Base-by-base conservation (phyloP, 2,888 invertebrate species). In the Lasioglossum leucozonium region DNA sequence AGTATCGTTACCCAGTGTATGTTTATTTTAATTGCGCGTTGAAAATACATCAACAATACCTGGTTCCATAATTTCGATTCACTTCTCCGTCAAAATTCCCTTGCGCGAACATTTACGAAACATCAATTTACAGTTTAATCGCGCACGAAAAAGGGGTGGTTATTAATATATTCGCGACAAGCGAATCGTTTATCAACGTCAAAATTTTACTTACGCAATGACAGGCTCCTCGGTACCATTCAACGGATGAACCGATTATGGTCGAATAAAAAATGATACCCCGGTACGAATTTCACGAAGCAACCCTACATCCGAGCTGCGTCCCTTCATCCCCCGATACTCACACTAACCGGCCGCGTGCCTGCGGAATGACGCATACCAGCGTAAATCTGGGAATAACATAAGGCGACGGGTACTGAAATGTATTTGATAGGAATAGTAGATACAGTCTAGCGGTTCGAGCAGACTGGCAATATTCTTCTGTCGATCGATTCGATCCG, bases 251-350 rank as follows among this genome's bases (percentile, higher is more conserved):
- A 72, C 62, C 71, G 75, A 82, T 82, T 82, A 74, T 65, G 69
- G 71, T 22, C 62, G 72, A 82, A 82, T 82, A 82, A 82, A 82
- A 82, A 82, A 82, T 76, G 82, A 51, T 42, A 42, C 47, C n/a
- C 40, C 42, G 30, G 71, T 40, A 44, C 44, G 81, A 62, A 74
- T 71, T 81, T 44, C 40, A 42, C 73, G 22, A 10, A 47, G 37
- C 40, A 44, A 73, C 40, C 73, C 81, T 18, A 16, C 18, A 34
- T 58, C n/a, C 58, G 30, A 30, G 22, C 4, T 47, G 30, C 34
- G 74, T 16, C 82, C 62, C 62, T 47, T 42, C 71, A 8, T 13
- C 37, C 30, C 72, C n/a, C 51, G 16, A 40, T n/a, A 16, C 71
- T 3, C 72, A n/a, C 55, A 51, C 22, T 4, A 11, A 13, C 16